Evolutionary conservation across 2,797 vertebrate genomes (phyloP), one percentile per base, ranked within the genome.

Genomic region (Geotrypetes seraphini): DNA sequence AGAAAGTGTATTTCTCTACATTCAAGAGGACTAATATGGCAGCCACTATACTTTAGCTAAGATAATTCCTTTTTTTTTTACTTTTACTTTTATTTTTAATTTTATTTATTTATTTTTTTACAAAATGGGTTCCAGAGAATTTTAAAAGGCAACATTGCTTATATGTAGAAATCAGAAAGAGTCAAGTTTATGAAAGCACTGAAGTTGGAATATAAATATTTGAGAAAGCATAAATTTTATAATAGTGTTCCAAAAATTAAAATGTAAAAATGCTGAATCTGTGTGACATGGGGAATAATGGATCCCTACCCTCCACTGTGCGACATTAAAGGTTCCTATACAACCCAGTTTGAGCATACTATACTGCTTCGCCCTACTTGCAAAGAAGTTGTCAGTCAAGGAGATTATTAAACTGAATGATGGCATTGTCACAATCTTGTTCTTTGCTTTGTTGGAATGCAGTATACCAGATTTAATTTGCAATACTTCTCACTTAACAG

Each of bases 331-430:
- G 96, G 96, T 69, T 97, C 92, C 3, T 99, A 97, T 68, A 99
- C 96, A 1, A 96, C 94, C 24, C 96, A 99, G 82, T 99, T 98
- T 32, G 96, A 99, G 80, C 96, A 99, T 63, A 98, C 96, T 51
- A 97, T 98, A 64, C 79, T 99, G 54, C 71, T 99, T 71, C 86
- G 91, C 77, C 95, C 95, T 43, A 97, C 89, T 9, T 99, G 91
- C 79, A 99, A 99, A 79, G 96, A 99, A 84, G 92, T 99, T 52
- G 96, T 99, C 73, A 99, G 96, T 82, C 84, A 95, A 50, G 96
- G 95, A 29, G 94, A 99, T 85, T 99, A 99, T 80, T 98, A 73
- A 86, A 71, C 66, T 43, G 47, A 43, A 41, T 55, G 48, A 60
- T 27, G 34, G 66, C 63, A 43, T 42, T 62, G 48, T 57, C 69